Conservation (phyloP, 2,797 vertebrate genomes). For the Macropus fuliginosus region DNA sequence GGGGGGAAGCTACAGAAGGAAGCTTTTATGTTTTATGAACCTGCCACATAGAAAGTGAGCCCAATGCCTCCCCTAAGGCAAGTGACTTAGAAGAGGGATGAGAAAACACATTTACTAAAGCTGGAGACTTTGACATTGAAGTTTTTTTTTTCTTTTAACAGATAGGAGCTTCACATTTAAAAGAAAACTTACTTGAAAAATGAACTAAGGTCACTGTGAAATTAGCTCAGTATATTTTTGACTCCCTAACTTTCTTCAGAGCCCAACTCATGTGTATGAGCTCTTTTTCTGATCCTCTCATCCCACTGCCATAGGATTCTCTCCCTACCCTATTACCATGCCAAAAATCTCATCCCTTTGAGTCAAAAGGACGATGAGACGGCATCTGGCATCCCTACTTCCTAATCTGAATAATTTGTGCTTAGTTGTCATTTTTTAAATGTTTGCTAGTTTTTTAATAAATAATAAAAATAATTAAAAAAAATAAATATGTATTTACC, state of each 20-base stretch:
- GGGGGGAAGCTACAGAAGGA: not conserved
- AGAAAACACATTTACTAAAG: not conserved
- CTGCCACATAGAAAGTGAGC: not conserved
- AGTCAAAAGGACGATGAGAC: not conserved
- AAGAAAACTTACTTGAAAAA: not conserved
- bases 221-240: not conserved
- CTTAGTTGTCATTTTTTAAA: not conserved
- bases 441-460: not conserved
- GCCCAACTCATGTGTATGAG: not conserved
- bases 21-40: not conserved
- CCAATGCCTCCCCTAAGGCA: not conserved
- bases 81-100: not conserved
- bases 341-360: not conserved
- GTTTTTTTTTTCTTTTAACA: not conserved
- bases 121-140: not conserved
- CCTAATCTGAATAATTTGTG: not conserved
- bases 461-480: not conserved
- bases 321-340: not conserved
- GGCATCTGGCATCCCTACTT: not conserved
- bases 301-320: not conserved
- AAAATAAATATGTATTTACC: not conserved
- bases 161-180: not conserved
- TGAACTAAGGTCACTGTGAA: not conserved
- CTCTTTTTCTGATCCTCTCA: not conserved
- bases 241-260: not conserved